Base-by-base conservation (phyloP, 2,888 invertebrate genomes). In the Phymatocera aterrima region DNA sequence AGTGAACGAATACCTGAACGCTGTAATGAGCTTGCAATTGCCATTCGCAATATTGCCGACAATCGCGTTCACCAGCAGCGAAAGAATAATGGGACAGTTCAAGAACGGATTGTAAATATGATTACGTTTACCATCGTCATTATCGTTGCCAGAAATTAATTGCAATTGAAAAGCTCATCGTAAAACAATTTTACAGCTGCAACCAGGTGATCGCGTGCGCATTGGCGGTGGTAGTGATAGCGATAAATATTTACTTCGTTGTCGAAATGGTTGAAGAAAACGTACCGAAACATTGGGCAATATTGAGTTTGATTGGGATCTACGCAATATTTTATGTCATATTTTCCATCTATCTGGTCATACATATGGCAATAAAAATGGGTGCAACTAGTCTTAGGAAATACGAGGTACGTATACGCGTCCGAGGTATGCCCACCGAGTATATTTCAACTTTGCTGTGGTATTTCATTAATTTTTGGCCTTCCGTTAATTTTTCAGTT, bases 1-100 rank as follows among this genome's bases (percentile, higher is more conserved):
- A 28, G 95, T 97, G 96, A 97, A 97, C 89, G 97, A 97, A 88
- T 91, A 95, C 46, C 91, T 97, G 51, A 97, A 97, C 90, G 96
- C 96, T 0, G 93, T 97, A 12, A 97, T 97, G 96, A 95, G 96
- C 82, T 91, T 97, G 31, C 97, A 97, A 89, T 91, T 97, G 81
- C 97, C 97, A 0, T 97, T 97, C 88, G 97, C 97, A 0, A 94
- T 96, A 2, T 92, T 97, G 80, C 97, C 97, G 5, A 95, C 96
- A 0, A 94, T 97, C 78, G 96, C 97, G 0, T 97, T 97, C 87
- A 97, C 97, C 0, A 95, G 96, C 78, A 95, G 95, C 83, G 89
- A 91, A 2, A 91, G 93, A 64, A 94, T 97, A 64, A 97, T 97
- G 97, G 96, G 96, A 46, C 95, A 96, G 84, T 97, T 97, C 89